A percentile compares a stretch with the other conserved stretches of the same genome.
These are phyloP conservation scores for Acridotheres tristis DNA, from an alignment of 2,797 vertebrate species.

Conservation along the genomic window DNA sequence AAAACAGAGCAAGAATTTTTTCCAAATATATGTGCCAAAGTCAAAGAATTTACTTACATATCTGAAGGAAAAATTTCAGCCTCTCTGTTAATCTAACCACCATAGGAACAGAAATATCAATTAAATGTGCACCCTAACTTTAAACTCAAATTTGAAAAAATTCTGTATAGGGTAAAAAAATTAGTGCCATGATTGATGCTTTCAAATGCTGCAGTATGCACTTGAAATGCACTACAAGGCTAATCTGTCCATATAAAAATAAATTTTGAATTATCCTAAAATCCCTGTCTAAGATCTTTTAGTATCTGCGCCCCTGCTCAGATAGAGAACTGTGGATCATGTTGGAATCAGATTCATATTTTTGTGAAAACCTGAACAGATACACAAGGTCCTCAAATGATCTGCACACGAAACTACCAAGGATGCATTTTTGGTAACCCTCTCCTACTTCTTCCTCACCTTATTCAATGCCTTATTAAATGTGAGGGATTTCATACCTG, in stretches of 20 bases:
- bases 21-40: neutral
- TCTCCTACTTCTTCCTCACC: neutral
- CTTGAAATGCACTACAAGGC: neutral
- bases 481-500: neutral
- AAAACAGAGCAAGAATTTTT: neutral
- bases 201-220: neutral
- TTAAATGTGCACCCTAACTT: neutral
- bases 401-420: neutral
- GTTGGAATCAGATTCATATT: neutral
- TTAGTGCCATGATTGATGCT: neutral
- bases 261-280: neutral
- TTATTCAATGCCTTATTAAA: neutral
- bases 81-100: neutral
- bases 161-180: neutral
- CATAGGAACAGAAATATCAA: neutral
- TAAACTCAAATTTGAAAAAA: neutral
- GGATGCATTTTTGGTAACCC: neutral
- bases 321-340: neutral
- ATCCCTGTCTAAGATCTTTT: accelerated
- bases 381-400: neutral
- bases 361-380: neutral
- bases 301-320: neutral
- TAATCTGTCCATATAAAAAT: neutral
- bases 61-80: neutral
- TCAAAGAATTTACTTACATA: neutral